Base-by-base conservation (phyloP, 2,888 invertebrate genomes). In the Amblyjoppa proteus region DNA sequence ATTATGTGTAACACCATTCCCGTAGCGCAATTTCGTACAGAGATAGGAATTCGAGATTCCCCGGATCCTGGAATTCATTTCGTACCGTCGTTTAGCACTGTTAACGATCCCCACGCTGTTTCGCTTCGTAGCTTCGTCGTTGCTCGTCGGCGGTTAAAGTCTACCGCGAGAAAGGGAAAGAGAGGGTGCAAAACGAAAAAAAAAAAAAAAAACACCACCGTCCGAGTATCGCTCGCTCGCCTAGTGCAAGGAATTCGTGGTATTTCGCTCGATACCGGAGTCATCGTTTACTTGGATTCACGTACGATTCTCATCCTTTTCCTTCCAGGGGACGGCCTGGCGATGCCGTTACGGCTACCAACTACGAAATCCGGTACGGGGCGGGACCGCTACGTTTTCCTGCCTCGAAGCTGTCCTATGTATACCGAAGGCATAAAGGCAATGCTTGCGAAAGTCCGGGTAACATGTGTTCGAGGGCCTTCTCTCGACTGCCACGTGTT, bases 381-480 rank as follows among this genome's bases (percentile, higher is more conserved):
- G 79, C 81, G 83, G 81, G 49, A 53, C 82, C 9, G 25, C 64
- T 66, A 41, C 49, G 53, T 41, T 56, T 77, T 61, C 51, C 76
- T 51, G 41, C 68, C 77, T 20, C 75, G 64, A 71, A 83, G 75
- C 58, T 73, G n/a, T 66, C 49, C 61, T 64, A 53, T 34, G 61
- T 56, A 16, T 31, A 25, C 56, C 45, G 9, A 38, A 71, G 58
- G 66, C 76, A 64, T n/a, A 31, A 80, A 69, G 45, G 86, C 51
- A 73, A 79, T 86, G 82, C 87, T 91, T 87, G 89, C 90, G 87
- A 90, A 91, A 90, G 86, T 87, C 86, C 81, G 85, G 79, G 61
- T 53, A 90, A 89, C 90, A 91, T 88, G 89, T 91, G 91, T 89
- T 89, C 81, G 75, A 76, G 71, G 71, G 71, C 68, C 80, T 75